Evolutionary conservation across 2,113 vertebrate species (phyloP).

Genomic region (Pardalotus punctatus): DNA sequence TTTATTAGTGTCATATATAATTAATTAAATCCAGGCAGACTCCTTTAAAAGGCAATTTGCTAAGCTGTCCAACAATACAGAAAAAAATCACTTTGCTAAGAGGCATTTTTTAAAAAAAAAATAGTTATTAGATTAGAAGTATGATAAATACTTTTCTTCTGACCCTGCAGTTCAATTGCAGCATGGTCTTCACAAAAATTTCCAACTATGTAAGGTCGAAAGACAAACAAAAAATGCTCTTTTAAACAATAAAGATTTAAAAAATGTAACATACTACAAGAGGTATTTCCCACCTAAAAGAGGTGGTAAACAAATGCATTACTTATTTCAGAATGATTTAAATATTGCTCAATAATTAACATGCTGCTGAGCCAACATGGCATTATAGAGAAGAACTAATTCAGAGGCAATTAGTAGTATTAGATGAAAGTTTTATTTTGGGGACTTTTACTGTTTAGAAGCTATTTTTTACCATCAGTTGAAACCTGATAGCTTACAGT

Average conservation of each 20-base stretch:
- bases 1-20: constrained; percentile 34
- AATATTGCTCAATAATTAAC: constrained; percentile 63
- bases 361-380: background rate
- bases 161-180: background rate
- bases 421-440: constrained; percentile 61
- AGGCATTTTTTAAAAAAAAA: background rate
- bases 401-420: constrained; percentile 51
- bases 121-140: background rate
- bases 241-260: background rate
- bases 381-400: constrained; percentile 41
- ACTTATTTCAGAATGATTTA: constrained; percentile 40
- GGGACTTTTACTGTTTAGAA: constrained; percentile 60
- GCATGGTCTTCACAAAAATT: background rate
- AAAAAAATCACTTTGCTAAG: background rate
- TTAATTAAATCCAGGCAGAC: background rate
- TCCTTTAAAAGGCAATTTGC: constrained; percentile 19
- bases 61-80: background rate
- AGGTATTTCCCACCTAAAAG: background rate
- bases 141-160: background rate
- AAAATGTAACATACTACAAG: background rate
- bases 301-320: background rate
- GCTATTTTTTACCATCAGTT: constrained; percentile 47
- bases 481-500: background rate
- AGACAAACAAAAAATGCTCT: background rate
- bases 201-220: background rate